Conservation (phyloP, 2,888 invertebrate genomes). For the Pegoplata infirma region DNA sequence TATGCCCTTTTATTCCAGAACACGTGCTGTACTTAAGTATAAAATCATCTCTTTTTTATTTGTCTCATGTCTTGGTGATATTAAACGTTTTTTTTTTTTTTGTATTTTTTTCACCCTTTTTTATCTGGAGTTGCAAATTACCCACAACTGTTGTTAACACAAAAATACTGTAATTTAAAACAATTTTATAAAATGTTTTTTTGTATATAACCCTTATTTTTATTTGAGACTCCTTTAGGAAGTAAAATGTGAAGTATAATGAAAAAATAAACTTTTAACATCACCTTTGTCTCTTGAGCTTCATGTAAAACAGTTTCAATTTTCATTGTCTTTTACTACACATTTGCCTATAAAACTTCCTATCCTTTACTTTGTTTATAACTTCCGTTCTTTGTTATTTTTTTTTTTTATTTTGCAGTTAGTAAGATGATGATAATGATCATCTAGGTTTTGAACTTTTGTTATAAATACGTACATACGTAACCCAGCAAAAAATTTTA, state of each 20-base stretch:
- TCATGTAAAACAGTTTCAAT: conserved; percentile 36
- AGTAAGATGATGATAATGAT: background rate
- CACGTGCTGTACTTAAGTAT: background rate
- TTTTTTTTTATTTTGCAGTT: background rate
- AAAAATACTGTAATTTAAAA: background rate
- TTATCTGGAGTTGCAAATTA: background rate
- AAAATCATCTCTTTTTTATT: background rate
- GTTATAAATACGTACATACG: no score
- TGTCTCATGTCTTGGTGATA: background rate
- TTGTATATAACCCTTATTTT: background rate
- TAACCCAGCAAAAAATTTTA: no score
- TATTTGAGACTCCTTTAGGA: background rate
- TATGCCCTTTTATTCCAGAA: background rate
- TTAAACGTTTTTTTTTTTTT: background rate
- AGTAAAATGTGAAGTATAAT: background rate
- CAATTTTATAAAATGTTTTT: background rate
- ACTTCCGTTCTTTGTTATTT: background rate
- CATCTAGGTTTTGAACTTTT: background rate
- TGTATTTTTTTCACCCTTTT: no score
- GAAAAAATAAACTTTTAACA: background rate
- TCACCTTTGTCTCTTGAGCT: conserved; percentile 29
- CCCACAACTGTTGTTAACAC: background rate
- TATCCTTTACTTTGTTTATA: conserved; percentile 9
- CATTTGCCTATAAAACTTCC: conserved; percentile 34
- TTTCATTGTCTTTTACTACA: conserved; percentile 18